Evolutionary conservation across 2,797 vertebrate species (phyloP).

Genomic region (Urophycis tenuis): DNA sequence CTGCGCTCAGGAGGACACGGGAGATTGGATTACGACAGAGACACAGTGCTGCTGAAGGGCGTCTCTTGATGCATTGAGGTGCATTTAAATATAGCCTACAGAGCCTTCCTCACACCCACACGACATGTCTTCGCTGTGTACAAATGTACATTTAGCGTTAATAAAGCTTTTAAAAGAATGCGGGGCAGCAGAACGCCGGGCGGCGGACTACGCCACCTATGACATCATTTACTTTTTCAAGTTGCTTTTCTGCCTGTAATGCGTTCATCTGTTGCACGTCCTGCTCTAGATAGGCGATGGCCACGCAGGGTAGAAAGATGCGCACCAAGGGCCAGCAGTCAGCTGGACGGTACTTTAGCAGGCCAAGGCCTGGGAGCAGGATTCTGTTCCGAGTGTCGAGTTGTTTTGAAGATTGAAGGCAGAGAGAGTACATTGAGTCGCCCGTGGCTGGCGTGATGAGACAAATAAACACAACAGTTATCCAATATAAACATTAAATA

Average conservation of each 20-base stretch:
- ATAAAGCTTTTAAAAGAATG: neutral
- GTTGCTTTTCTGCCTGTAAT: slow-evolving; percentile 44
- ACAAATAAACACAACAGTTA: neutral
- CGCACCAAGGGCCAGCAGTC: slow-evolving; percentile 12
- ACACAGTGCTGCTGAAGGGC: slow-evolving; percentile 13
- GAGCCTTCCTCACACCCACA: slow-evolving; percentile 20
- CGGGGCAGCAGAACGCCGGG: neutral
- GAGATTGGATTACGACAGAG: slow-evolving; percentile 13
- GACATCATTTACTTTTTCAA: slow-evolving; percentile 69
- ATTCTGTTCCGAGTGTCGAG: neutral
- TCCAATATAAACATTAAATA: too few relatives aligned
- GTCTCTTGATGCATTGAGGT: slow-evolving; percentile 36
- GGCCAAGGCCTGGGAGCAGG: neutral
- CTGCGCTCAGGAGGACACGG: slow-evolving; percentile 28
- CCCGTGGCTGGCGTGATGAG: neutral
- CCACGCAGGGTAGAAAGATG: slow-evolving; percentile 18
- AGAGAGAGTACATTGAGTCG: neutral
- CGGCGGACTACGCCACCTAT: slow-evolving; percentile 56
- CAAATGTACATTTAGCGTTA: neutral
- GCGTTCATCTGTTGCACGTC: slow-evolving; percentile 63
- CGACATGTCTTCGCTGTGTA: neutral
- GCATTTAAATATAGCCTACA: slow-evolving; percentile 19
- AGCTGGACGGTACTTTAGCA: neutral
- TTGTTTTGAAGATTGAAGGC: neutral
- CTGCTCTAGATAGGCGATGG: neutral